Percentiles rank a stretch among this genome's conserved stretches.
These are phyloP conservation scores for Monoplex corrugatus DNA, from an alignment of 2,888 invertebrate species.

Conservation along the genomic window DNA sequence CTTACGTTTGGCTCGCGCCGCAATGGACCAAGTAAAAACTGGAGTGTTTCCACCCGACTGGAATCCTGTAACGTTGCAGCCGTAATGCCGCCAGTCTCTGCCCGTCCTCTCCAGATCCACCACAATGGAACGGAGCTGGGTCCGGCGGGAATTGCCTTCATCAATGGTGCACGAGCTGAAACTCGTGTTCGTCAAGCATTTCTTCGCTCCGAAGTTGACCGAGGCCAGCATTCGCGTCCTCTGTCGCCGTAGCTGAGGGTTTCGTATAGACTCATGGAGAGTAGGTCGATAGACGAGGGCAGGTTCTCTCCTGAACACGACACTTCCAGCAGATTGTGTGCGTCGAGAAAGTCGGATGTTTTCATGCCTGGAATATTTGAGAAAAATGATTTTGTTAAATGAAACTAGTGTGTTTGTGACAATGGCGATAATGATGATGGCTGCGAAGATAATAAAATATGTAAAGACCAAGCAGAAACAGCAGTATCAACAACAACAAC, in stretches of 20 bases:
- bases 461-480: no score
- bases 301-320: slow-evolving; percentile 37
- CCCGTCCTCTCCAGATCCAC: not conserved
- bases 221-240: slow-evolving; percentile 24
- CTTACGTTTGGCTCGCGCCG: not conserved
- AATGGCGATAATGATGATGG: no score
- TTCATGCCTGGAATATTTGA: slow-evolving; percentile 35
- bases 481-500: no score
- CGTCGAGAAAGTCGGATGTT: not conserved
- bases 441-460: no score
- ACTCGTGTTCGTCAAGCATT: slow-evolving; percentile 38
- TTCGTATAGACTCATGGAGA: slow-evolving; percentile 39
- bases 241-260: not conserved
- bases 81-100: not conserved
- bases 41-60: slow-evolving; percentile 15
- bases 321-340: slow-evolving; percentile 24
- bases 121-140: slow-evolving; percentile 3
- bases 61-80: slow-evolving; percentile 46
- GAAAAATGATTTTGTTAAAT: no score
- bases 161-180: slow-evolving; percentile 36
- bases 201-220: slow-evolving; percentile 28
- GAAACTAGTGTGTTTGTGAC: no score
- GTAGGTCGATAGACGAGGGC: slow-evolving; percentile 37
- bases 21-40: slow-evolving; percentile 3
- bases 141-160: slow-evolving; percentile 19